Percentiles rank a stretch among this genome's conserved stretches.
Evolutionary conservation across 2,797 vertebrate species (phyloP).

Genomic region (Antrozous pallidus): DNA sequence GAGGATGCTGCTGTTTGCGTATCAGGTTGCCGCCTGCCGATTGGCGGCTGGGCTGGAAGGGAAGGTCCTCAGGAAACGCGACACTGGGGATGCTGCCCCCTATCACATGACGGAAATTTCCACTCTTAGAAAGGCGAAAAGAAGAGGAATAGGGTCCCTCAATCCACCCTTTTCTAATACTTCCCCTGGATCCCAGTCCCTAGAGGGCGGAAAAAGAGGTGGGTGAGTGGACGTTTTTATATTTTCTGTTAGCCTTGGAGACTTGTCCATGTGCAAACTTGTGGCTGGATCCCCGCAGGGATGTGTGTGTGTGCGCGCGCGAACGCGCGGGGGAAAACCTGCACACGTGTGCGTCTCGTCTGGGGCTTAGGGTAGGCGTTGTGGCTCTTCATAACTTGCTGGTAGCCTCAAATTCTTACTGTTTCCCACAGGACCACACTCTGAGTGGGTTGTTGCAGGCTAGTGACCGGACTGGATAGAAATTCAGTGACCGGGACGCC

Average conservation of each 20-base stretch:
- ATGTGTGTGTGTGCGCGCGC: not conserved
- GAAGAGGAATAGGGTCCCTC: slow-evolving; percentile 67
- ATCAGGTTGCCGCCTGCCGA: slow-evolving; percentile 72
- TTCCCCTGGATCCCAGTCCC: not conserved
- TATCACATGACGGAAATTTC: slow-evolving; percentile 80
- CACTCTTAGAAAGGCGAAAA: slow-evolving; percentile 66
- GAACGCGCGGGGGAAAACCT: too few relatives aligned
- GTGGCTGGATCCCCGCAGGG: not conserved
- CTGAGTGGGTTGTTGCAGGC: not conserved
- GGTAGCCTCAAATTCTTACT: not conserved
- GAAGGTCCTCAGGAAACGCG: slow-evolving; percentile 74
- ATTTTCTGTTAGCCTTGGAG: not conserved
- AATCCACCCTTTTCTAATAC: not conserved
- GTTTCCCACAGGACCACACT: not conserved
- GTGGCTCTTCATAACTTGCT: not conserved
- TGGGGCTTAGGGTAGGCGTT: not conserved
- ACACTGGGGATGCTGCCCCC: slow-evolving; percentile 78
- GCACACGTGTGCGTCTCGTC: too few relatives aligned
- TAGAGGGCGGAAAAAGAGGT: not conserved
- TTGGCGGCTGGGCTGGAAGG: slow-evolving; percentile 71
- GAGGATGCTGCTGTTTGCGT: slow-evolving; percentile 63
- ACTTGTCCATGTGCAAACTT: not conserved
- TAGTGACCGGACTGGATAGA: not conserved
- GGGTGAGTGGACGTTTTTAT: slow-evolving; percentile 35
- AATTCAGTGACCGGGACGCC: not conserved